Evolutionary conservation across 2,797 vertebrate genomes (phyloP), one percentile per base, ranked within the genome.

Genomic region (Miichthys miiuy): DNA sequence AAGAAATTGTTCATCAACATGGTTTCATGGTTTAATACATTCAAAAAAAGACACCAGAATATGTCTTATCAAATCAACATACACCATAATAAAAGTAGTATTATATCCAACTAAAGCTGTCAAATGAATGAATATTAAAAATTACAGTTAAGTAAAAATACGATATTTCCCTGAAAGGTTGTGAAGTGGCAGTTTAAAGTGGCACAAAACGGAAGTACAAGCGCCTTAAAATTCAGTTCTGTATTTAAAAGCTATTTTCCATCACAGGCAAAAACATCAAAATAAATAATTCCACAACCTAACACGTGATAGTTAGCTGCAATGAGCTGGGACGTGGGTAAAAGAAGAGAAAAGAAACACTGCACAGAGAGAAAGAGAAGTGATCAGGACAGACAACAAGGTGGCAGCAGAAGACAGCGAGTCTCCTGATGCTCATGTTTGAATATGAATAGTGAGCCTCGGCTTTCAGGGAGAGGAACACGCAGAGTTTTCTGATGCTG

Each of bases 361-460:
- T 38, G 34, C 34, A 38, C 8, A 2, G 8, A 38, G 34, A 38
- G 8, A 30, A 27, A 21, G 25, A 11, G 16, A 12, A 42, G 16
- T 51, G 34, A 63, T 41, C 3, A 16, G 5, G 14, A 61, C 38
- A 57, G 44, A 73, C 72, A 85, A 38, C 71, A 73, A 82, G 72
- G 73, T 65, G 76, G 83, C 72, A 82, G 80, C 79, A 82, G 60
- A 76, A 23, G 77, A 80, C 73, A 55, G 42, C 54, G 3, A 30
- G 23, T 25, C 0, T n/a, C 57, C 41, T 9, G 0, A 27, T 18
- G 51, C 6, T 27, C 30, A 25, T 11, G 20, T 30, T 9, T 27
- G 14, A 56, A 6, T 57, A 10, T 9, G 21, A 20, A 30, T 0
- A 18, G 6, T 20, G 3, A 67, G 17, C 9, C 16, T 5, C 30